These are phyloP conservation scores for Diloba caeruleocephala DNA, from an alignment of 2,888 invertebrate genomes.

Conservation along the genomic window DNA sequence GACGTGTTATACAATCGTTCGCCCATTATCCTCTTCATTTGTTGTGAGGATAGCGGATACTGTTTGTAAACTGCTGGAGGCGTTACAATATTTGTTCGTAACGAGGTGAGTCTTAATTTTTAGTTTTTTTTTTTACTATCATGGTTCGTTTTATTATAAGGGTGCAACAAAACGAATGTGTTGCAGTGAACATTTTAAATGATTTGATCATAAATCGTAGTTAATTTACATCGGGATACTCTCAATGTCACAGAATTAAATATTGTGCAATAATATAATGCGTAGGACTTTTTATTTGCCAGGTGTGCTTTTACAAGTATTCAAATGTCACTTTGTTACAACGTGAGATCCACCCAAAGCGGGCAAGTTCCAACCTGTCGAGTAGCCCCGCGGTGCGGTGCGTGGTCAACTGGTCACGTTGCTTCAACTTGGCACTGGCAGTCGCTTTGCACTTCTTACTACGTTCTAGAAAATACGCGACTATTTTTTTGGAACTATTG, in stretches of 20 bases:
- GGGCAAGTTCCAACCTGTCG: slow-evolving; percentile 58
- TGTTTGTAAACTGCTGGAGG: slow-evolving; percentile 57
- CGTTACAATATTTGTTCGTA: slow-evolving; percentile 71
- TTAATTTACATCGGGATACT: neutral
- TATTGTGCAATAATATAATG: slow-evolving; percentile 44
- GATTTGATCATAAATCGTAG: slow-evolving; percentile 8
- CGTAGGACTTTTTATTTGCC: slow-evolving; percentile 1
- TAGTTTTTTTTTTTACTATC: too few relatives aligned
- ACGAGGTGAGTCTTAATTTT: slow-evolving; percentile 62
- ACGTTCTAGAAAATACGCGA: slow-evolving; percentile 53
- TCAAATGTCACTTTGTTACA: slow-evolving; percentile 12
- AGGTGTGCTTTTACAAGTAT: neutral
- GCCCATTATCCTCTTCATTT: slow-evolving; percentile 52
- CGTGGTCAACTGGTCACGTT: too few relatives aligned
- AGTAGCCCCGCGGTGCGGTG: slow-evolving; percentile 14
- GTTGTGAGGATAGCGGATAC: slow-evolving; percentile 55
- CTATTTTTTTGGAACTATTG: slow-evolving; percentile 9
- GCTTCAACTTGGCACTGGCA: neutral
- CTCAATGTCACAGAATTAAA: slow-evolving; percentile 25
- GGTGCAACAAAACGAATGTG: neutral
- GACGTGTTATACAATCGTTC: slow-evolving; percentile 29
- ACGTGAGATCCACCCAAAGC: slow-evolving; percentile 11
- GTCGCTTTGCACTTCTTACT: neutral
- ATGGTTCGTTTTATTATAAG: neutral
- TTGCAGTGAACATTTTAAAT: neutral